phyloP scores from a whole-genome alignment of 2,113 vertebrate genomes.

The Saguinus midas region DNA sequence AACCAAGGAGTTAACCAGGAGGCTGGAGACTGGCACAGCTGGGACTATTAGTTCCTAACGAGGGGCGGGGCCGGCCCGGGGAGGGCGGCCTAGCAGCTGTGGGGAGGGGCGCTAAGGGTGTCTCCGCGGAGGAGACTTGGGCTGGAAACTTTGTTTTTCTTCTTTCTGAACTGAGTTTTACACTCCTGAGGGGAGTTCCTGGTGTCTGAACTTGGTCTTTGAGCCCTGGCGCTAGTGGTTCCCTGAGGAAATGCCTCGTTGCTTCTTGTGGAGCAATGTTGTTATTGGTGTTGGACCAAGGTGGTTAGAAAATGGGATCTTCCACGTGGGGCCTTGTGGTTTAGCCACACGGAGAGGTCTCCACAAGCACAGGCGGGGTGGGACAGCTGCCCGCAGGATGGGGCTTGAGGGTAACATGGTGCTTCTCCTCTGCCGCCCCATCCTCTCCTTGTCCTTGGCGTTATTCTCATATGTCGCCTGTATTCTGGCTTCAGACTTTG shows the following conservation, averaged over 20 bases:
- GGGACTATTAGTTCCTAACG: constrained; percentile 41
- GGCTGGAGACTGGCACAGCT: constrained; percentile 58
- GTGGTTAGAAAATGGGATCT: constrained; percentile 43
- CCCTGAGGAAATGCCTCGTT: background rate
- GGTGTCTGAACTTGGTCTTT: background rate
- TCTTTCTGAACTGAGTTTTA: constrained; percentile 21
- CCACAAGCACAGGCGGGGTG: background rate
- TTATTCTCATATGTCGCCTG: background rate
- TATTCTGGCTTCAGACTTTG: background rate
- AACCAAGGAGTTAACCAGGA: constrained; percentile 59
- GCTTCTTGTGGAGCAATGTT: background rate
- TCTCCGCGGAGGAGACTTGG: background rate
- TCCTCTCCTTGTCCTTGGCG: background rate
- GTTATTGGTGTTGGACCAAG: constrained; percentile 24
- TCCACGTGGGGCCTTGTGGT: constrained; percentile 49
- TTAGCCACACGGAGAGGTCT: background rate
- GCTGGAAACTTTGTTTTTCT: constrained; percentile 48
- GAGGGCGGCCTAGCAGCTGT: constrained; percentile 6
- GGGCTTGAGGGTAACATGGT: background rate
- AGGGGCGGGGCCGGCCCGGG: background rate
- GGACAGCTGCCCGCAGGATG: background rate
- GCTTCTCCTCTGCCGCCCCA: background rate
- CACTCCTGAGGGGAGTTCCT: background rate
- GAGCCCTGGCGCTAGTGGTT: background rate
- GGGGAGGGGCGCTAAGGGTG: background rate